These are phyloP conservation scores for Furnarius figulus DNA, from an alignment of 2,113 vertebrate genomes.

Conservation along the genomic window DNA sequence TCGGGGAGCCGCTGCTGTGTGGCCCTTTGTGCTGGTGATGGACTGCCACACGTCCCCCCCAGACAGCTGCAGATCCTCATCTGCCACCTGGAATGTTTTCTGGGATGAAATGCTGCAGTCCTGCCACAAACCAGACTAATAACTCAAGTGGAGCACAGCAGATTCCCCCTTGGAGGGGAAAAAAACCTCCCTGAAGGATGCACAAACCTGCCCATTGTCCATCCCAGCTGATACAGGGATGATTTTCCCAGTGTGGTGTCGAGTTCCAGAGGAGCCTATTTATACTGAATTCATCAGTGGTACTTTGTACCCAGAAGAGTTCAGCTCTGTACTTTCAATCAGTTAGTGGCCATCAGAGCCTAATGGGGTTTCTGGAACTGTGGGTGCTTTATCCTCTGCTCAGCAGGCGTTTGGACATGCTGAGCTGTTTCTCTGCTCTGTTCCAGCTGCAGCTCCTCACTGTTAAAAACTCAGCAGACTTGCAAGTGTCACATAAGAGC, in stretches of 20 bases:
- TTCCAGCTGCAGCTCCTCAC: not conserved
- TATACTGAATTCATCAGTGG: constrained; percentile 6
- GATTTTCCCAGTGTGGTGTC: not conserved
- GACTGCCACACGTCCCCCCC: accelerated
- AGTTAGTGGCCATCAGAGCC: constrained; percentile 15
- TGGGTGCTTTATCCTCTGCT: constrained; percentile 25
- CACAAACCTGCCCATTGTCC: constrained; percentile 27
- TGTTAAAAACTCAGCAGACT: not conserved
- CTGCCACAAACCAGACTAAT: not conserved
- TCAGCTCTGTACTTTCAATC: constrained; percentile 37
- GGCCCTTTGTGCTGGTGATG: not conserved
- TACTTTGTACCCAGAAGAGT: constrained; percentile 26
- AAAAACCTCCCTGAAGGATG: not conserved
- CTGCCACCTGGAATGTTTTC: not conserved
- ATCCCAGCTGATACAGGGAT: not conserved
- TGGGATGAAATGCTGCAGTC: not conserved
- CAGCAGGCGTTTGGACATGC: not conserved
- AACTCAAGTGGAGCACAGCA: not conserved
- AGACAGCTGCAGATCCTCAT: not conserved
- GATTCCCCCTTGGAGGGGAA: not conserved
- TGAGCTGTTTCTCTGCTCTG: not conserved
- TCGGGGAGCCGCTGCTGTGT: not conserved
- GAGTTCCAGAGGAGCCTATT: not conserved
- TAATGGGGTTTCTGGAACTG: constrained; percentile 42
- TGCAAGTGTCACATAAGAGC: not conserved